Evolutionary conservation across 2,888 invertebrate species (phyloP).

Genomic region (Andricus curvator): DNA sequence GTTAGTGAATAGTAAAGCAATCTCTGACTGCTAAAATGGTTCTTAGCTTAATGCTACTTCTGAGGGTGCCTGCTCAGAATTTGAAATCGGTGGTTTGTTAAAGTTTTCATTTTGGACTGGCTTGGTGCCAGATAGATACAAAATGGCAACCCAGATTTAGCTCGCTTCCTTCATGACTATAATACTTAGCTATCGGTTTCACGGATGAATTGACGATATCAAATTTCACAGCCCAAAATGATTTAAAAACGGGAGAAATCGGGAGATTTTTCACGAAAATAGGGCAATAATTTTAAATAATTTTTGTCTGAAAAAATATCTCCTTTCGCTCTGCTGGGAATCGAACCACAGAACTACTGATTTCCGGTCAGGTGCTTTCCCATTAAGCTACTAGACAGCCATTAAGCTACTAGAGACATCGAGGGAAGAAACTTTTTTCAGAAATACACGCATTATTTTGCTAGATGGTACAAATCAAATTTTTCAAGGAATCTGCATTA

Average conservation of each 20-base stretch:
- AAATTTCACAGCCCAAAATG: not conserved
- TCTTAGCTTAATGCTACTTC: slow-evolving; percentile 34
- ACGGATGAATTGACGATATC: not conserved
- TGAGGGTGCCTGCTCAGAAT: slow-evolving; percentile 2
- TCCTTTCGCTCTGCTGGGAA: too few species aligned
- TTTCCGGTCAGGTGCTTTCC: too few species aligned
- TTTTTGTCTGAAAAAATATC: too few species aligned
- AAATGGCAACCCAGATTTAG: slow-evolving; percentile 56
- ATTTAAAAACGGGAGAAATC: not conserved
- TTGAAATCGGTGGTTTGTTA: slow-evolving; percentile 22
- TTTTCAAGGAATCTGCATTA: too few species aligned
- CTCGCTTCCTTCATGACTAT: slow-evolving; percentile 49
- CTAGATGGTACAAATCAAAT: too few species aligned
- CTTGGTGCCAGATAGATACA: slow-evolving; percentile 56
- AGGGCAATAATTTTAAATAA: too few species aligned
- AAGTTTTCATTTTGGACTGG: slow-evolving; percentile 60
- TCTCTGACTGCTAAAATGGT: slow-evolving; percentile 27
- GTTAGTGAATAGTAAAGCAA: slow-evolving; percentile 35
- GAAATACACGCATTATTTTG: too few species aligned
- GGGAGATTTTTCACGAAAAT: too few species aligned
- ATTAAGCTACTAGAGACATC: too few species aligned
- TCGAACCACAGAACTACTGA: too few species aligned
- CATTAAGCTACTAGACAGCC: too few species aligned
- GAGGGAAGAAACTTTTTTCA: too few species aligned
- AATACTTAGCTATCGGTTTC: slow-evolving; percentile 1